These are phyloP conservation scores for Danio albolineatus DNA, from an alignment of 2,797 vertebrate genomes.

Conservation along the genomic window DNA sequence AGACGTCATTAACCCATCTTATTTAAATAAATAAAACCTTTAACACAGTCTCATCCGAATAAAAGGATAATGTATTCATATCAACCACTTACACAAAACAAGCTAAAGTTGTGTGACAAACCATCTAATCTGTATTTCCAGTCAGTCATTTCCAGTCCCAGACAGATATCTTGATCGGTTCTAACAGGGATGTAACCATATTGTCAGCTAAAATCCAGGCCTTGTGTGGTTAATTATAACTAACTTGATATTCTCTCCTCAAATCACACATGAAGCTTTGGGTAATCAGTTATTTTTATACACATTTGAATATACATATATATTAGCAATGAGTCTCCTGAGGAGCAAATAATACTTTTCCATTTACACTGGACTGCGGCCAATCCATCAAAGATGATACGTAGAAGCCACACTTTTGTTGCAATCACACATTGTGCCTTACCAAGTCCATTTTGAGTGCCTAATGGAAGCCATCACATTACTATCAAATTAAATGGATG, in stretches of 20 bases:
- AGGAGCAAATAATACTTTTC: slow-evolving; percentile 16
- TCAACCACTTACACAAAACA: slow-evolving; percentile 3
- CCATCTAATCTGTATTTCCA: neutral
- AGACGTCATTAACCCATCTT: slow-evolving; percentile 57
- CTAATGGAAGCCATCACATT: slow-evolving; percentile 28
- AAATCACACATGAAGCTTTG: slow-evolving; percentile 30
- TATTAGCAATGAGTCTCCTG: slow-evolving; percentile 12
- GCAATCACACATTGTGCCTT: neutral
- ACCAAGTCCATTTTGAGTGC: slow-evolving; percentile 31
- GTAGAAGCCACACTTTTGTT: slow-evolving; percentile 9
- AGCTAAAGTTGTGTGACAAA: neutral
- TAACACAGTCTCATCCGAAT: slow-evolving; percentile 26
- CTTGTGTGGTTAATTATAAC: slow-evolving; percentile 36
- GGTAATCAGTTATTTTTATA: neutral
- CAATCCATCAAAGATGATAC: slow-evolving; percentile 9
- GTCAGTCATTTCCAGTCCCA: too few relatives aligned
- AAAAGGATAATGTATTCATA: neutral
- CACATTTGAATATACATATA: too few relatives aligned
- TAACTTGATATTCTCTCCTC: slow-evolving; percentile 20
- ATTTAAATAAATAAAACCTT: slow-evolving; percentile 60
- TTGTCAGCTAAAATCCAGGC: slow-evolving; percentile 28
- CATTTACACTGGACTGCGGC: slow-evolving; percentile 24
- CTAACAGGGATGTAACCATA: slow-evolving; percentile 21
- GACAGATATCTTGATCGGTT: slow-evolving; percentile 2
- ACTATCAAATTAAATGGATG: slow-evolving; percentile 3